phyloP scores from a whole-genome alignment of 1,140 invertebrate species.

The Alviniconcha marisindica region DNA sequence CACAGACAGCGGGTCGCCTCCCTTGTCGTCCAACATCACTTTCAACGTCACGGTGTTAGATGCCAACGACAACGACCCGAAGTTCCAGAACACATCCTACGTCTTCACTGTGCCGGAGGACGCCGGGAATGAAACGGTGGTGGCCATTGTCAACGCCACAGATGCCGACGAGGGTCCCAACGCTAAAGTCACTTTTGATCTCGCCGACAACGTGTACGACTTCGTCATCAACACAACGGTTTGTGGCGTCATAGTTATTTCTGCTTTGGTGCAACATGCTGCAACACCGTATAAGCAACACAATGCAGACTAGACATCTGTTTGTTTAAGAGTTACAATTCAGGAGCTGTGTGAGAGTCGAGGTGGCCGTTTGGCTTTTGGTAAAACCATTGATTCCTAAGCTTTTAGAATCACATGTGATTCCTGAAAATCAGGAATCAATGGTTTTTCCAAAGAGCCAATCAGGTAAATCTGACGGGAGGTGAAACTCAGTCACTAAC shows the following conservation, averaged over 20 bases:
- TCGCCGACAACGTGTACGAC: slow-evolving; percentile 29
- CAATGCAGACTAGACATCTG: neutral
- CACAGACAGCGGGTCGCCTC: slow-evolving; percentile 53
- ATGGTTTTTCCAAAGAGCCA: too few species aligned
- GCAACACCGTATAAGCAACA: neutral
- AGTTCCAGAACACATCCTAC: slow-evolving; percentile 43
- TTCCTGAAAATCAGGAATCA: too few species aligned
- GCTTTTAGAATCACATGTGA: too few species aligned
- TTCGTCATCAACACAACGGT: slow-evolving; percentile 41
- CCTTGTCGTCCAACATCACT: slow-evolving; percentile 51
- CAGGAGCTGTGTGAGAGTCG: too few species aligned
- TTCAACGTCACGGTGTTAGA: slow-evolving; percentile 61
- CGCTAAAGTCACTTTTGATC: slow-evolving; percentile 43
- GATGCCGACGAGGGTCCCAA: slow-evolving; percentile 86
- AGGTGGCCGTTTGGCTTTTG: too few species aligned
- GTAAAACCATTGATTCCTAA: too few species aligned
- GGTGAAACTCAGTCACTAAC: too few species aligned
- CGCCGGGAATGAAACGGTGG: slow-evolving; percentile 82
- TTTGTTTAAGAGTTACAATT: neutral
- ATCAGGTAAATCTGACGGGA: too few species aligned
- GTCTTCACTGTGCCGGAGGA: slow-evolving; percentile 81
- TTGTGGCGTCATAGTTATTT: slow-evolving; percentile 15
- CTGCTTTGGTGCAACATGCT: neutral
- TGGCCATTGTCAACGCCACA: slow-evolving; percentile 87
- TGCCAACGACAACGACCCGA: slow-evolving; percentile 67